Base-by-base conservation (phyloP, 2,888 invertebrate genomes). In the Thecocarcelia acutangulata region DNA sequence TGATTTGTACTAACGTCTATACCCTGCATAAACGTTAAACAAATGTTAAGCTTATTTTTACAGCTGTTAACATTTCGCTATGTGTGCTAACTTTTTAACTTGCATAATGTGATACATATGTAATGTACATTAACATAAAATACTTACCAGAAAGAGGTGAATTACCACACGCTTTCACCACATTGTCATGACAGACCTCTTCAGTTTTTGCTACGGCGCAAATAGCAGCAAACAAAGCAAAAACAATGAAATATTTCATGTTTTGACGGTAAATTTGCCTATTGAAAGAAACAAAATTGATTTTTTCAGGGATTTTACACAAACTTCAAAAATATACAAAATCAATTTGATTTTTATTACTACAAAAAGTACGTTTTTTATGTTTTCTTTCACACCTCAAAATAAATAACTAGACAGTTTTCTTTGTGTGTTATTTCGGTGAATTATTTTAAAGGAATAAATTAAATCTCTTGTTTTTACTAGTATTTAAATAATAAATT, bases 171-270 rank as follows among this genome's bases (percentile, higher is more conserved):
- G 93, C 93, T 61, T 90, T 90, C 28, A 93, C 91, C 0, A 93
- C 93, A 84, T 93, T 92, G 37, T 91, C 92, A 88, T 93, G 94
- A 90, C 95, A 95, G 70, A 91, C 92, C 8, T 91, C 90, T 75
- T 92, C 92, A 50, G 88, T 85, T 72, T 84, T 85, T 24, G 85
- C 87, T 77, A 91, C 87, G 80, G 91, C 91, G 28, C 92, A 91
- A 17, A 93, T 89, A 83, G 85, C 85, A 83, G 86, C 87, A 76
- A 93, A 84, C 11, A 92, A 91, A 86, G 92, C 90, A 77, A 93
- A 88, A 85, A 92, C 87, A 84, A 91, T 88, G 81, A 93, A 88
- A 83, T 90, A 87, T 92, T 93, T 94, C 95, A 95, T 94, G 28
- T 72, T 69, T 84, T 77, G 72, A 87, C 88, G 93, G 64, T 63